Evolutionary conservation across 2,113 vertebrate species (phyloP).

Genomic region (Archocentrus centrarchus): DNA sequence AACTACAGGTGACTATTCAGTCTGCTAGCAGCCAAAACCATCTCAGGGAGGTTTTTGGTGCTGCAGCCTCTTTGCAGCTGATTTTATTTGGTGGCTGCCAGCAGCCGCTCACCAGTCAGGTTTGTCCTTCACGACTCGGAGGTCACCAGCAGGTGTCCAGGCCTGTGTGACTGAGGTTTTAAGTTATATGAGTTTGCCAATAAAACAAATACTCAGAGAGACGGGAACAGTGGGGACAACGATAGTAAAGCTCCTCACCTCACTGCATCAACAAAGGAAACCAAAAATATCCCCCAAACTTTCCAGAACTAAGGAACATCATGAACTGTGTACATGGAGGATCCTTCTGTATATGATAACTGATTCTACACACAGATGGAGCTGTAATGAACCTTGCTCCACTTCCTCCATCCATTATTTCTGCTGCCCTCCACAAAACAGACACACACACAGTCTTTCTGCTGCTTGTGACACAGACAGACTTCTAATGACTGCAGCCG

Average conservation of each 20-base stretch:
- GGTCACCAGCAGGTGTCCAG: neutral
- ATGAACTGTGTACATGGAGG: neutral
- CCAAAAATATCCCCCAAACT: no score
- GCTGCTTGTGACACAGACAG: neutral
- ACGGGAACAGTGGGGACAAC: rapidly evolving
- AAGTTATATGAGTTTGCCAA: no score
- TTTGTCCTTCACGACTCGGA: rapidly evolving
- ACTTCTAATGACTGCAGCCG: neutral
- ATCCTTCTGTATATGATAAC: neutral
- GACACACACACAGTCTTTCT: neutral
- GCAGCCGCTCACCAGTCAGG: rapidly evolving
- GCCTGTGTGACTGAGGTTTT: no score
- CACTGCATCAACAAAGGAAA: neutral
- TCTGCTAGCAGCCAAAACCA: neutral
- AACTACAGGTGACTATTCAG: rapidly evolving
- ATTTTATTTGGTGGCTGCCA: neutral
- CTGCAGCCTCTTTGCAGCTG: neutral
- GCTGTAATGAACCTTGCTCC: conserved; percentile 8
- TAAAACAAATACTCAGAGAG: neutral
- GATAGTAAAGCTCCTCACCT: neutral
- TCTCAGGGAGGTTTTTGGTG: neutral
- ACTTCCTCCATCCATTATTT: conserved; percentile 2
- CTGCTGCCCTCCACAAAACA: neutral
- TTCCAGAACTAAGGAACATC: neutral
- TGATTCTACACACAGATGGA: neutral